These are phyloP conservation scores for Actenoides lindsayi DNA, from an alignment of 2,113 vertebrate genomes.

Conservation along the genomic window DNA sequence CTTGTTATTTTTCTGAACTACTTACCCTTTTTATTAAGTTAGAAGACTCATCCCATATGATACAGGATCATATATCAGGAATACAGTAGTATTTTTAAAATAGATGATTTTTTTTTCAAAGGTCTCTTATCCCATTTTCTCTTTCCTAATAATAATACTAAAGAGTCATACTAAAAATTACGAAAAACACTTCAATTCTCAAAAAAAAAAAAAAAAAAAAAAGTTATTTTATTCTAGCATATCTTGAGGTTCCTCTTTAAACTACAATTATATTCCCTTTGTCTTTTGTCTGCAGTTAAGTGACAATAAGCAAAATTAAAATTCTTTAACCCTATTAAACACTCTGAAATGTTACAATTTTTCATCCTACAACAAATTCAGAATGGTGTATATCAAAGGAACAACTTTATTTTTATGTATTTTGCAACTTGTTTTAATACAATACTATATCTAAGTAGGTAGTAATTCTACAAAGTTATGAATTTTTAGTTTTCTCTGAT, in stretches of 20 bases:
- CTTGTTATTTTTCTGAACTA: not conserved
- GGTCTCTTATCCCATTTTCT: not conserved
- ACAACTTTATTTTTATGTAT: not conserved
- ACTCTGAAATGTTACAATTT: not conserved
- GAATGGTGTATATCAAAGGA: not conserved
- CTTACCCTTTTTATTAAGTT: not conserved
- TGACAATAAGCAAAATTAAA: not conserved
- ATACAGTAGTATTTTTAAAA: not conserved
- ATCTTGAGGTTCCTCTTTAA: not conserved
- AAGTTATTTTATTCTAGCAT: not conserved
- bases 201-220: not conserved
- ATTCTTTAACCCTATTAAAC: not conserved
- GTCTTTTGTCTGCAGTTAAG: not conserved
- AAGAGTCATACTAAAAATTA: not conserved
- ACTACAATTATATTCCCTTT: not conserved
- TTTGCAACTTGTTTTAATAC: not conserved
- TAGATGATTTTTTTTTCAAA: not conserved
- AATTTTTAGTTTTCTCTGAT: not conserved
- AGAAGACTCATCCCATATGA: not conserved
- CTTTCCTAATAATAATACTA: not conserved
- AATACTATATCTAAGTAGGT: not conserved
- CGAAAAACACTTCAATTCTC: not conserved
- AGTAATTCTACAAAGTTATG: fast-evolving
- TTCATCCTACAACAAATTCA: not conserved
- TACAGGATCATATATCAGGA: not conserved